Evolutionary conservation across 2,113 vertebrate species (phyloP), one percentile per base, ranked within the genome.

Genomic region (Malurus cyaneus): DNA sequence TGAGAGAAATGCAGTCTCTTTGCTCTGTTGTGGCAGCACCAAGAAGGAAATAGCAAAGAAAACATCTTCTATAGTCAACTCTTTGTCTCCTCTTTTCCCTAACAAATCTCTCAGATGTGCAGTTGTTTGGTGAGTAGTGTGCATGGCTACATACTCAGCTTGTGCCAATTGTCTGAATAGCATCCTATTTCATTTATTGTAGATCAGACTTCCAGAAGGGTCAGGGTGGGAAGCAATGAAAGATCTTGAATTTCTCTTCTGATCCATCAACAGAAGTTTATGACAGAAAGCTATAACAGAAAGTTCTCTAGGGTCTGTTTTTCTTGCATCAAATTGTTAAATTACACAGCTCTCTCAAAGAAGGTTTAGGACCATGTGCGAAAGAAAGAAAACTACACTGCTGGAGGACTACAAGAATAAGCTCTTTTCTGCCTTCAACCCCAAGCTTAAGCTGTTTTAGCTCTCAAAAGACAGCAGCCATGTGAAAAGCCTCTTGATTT

Each of bases 391-490:
- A 64, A 57, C 14, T 60, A 41, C 56, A 16, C 2, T 78, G 9
- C 24, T 41, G 54, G 36, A 50, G 19, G 18, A 53, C 86, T 83
- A 53, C 24, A 64, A 82, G 3, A 62, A 23, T 46, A 41, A 44
- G 21, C 56, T 15, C 4, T 32, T 85, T 59, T 76, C 32, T 80
- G 32, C 39, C 20, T 85, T 69, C 18, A 52, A 21, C 12, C 4
- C 5, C 11, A 49, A 49, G 21, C 1, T 31, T 72, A 9, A 2
- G 0, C 17, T 70, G 7, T 39, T 12, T 44, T 73, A 72, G 12
- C 21, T 83, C 14, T 46, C 49, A 77, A 83, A 83, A 57, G 0
- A 2, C 4, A 42, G 10, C 12, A 64, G 11, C 12, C 25, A 39
- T 34, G 4, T 46, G n/a, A 83, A 88, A 36, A 80, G n/a, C 26